Base-by-base conservation (phyloP, 2,888 invertebrate genomes). In the Eupeodes latifasciatus region DNA sequence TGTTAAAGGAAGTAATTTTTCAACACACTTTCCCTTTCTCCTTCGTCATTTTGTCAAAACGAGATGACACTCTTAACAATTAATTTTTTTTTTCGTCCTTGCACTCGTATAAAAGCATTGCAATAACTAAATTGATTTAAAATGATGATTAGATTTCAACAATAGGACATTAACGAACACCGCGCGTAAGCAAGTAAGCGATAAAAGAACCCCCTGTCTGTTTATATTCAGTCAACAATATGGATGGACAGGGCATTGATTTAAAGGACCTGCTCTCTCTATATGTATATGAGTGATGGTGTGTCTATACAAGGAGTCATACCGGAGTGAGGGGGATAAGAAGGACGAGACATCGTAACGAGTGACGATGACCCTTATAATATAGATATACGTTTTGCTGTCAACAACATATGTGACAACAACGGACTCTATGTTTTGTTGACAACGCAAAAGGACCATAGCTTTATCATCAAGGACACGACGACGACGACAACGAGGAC, bases 381-480 rank as follows among this genome's bases (percentile, higher is more conserved):
- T 83, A 62, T 74, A 49, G 34, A 75, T 66, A 19, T 59, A 34
- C 53, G 11, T 44, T 59, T 12, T 72, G 61, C 87, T 87, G 87
- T 88, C 87, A 88, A 84, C 84, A 81, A 67, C 87, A 88, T 67
- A 81, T 88, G 87, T 81, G 84, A 84, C 84, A 85, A 78, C 84
- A 81, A 78, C 84, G 81, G 81, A 69, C 81, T 87, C 19, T 10
- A 44, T 69, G 69, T 53, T 51, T 19, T 11, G 10, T 10, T 27
- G 71, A 51, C 66, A 66, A 66, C 64, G 47, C 19, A 5, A 9
- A 12, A 66, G 66, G 36, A 36, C 55, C 34, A 66, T 27, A 27
- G 27, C 27, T 2, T 2, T 40, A 7, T 40, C 40, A 40, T 40
- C 40, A 40, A 57, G 66, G 16, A 75, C 51, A 14, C 66, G 40